phyloP scores from a whole-genome alignment of 2,888 invertebrate species.

The Trissoscelio sp. region DNA sequence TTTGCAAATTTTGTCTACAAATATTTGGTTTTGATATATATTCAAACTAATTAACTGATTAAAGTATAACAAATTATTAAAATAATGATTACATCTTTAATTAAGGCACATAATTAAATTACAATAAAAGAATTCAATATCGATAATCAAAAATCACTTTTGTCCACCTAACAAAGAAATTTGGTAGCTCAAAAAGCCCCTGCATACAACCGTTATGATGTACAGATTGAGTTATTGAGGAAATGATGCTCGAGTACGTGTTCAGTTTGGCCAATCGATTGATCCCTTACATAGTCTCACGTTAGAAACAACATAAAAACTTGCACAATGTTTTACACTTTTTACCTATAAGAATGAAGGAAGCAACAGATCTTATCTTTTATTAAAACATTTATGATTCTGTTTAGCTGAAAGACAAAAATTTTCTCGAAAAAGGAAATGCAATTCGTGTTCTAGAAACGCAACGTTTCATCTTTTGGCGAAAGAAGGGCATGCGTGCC shows the following conservation, averaged over 20 bases:
- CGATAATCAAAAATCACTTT: background rate
- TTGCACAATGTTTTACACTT: slow-evolving; percentile 17
- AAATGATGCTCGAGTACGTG: slow-evolving; percentile 35
- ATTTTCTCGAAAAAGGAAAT: slow-evolving; percentile 9
- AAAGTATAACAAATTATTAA: no score
- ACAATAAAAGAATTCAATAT: no score
- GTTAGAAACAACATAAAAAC: slow-evolving; percentile 33
- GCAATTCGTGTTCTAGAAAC: slow-evolving; percentile 16
- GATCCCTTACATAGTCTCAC: slow-evolving; percentile 22
- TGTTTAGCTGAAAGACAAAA: no score
- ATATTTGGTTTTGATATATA: no score
- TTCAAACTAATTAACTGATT: no score
- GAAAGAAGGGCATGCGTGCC: slow-evolving; percentile 39
- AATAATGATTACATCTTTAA: no score
- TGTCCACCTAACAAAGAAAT: background rate
- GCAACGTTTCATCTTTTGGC: slow-evolving; percentile 11
- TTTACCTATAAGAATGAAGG: slow-evolving; percentile 1
- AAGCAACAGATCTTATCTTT: background rate
- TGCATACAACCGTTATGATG: slow-evolving; percentile 8
- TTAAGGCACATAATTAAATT: no score
- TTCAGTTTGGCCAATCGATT: slow-evolving; percentile 32
- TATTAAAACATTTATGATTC: background rate
- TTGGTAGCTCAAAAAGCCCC: background rate
- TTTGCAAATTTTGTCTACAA: no score
- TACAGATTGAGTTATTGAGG: slow-evolving; percentile 34